Conservation (phyloP, 2,113 vertebrate genomes). For the Lanius ludovicianus region DNA sequence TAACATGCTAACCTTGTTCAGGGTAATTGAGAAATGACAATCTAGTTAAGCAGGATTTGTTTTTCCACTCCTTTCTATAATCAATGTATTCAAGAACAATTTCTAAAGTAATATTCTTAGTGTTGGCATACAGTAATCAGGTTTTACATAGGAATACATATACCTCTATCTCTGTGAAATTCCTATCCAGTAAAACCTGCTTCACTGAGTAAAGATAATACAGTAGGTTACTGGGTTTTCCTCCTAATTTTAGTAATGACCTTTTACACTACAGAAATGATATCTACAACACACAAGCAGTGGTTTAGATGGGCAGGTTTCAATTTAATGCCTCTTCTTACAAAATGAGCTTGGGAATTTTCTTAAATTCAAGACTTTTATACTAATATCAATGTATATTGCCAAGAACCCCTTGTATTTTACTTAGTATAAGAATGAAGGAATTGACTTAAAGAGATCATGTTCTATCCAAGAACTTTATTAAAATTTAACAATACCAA, state of each 20-base stretch:
- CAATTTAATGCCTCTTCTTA: not conserved
- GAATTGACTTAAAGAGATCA: not conserved
- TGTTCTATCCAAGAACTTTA: not conserved
- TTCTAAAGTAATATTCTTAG: not conserved
- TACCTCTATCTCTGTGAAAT: not conserved
- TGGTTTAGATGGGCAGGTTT: not conserved
- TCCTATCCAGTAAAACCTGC: not conserved
- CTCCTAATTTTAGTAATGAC: not conserved
- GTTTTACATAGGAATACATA: not conserved
- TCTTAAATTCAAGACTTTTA: not conserved
- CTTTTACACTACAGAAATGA: not conserved
- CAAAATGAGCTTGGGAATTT: not conserved
- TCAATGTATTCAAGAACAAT: not conserved
- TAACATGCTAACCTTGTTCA: not conserved
- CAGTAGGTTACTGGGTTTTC: not conserved
- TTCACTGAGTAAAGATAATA: not conserved
- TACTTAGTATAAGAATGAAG: not conserved
- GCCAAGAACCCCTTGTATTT: accelerated
- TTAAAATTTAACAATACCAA: not conserved
- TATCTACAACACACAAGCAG: not conserved
- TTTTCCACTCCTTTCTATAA: not conserved
- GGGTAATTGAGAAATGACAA: not conserved
- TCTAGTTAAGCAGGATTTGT: not conserved
- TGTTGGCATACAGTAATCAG: not conserved
- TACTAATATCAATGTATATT: not conserved